Percentiles rank a stretch among this genome's conserved stretches.
Evolutionary conservation across 2,797 vertebrate genomes (phyloP).

Genomic region (Cyclura pinguis): DNA sequence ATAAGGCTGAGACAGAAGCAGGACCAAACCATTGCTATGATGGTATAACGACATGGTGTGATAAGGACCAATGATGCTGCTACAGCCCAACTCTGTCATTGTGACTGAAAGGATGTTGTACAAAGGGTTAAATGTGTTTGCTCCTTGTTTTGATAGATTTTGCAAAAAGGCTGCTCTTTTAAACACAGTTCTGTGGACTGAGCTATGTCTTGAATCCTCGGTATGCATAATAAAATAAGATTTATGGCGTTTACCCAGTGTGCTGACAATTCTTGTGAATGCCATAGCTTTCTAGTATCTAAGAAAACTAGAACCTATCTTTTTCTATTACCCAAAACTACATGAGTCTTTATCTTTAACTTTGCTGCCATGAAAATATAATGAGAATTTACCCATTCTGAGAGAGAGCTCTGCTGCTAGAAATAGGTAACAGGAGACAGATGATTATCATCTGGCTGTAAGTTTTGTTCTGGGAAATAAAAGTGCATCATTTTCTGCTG

Average conservation of each 20-base stretch:
- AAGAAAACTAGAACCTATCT: background rate
- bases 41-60: no score
- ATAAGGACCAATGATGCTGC: no score
- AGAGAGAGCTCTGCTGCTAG: background rate
- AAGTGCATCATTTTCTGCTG: background rate
- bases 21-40: no score
- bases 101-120: background rate
- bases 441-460: background rate
- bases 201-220: background rate
- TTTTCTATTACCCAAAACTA: slow-evolving; percentile 6
- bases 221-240: background rate
- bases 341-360: slow-evolving; percentile 9
- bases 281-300: slow-evolving; percentile 2
- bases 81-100: background rate
- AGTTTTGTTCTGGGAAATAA: slow-evolving; percentile 9
- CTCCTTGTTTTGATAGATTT: background rate
- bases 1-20: no score
- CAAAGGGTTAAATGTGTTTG: background rate
- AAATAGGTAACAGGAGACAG: background rate
- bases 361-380: slow-evolving; percentile 4
- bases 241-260: background rate
- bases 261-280: background rate
- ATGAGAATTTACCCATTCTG: background rate
- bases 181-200: background rate
- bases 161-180: background rate